These are phyloP conservation scores for Saccopteryx leptura DNA, from an alignment of 2,113 vertebrate species.

Conservation along the genomic window DNA sequence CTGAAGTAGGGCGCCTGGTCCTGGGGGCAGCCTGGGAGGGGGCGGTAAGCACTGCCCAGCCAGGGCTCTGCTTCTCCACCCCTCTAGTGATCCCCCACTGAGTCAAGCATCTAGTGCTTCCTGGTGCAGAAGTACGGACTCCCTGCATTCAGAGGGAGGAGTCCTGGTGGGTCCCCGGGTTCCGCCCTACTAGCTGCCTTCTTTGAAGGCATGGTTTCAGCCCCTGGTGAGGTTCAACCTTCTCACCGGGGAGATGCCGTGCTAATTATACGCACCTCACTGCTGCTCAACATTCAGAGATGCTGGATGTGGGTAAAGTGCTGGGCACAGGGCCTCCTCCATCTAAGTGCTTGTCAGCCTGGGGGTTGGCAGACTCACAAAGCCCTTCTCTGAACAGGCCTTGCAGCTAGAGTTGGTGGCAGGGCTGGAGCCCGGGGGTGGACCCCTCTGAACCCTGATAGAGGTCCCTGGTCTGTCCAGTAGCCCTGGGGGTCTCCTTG, in stretches of 20 bases:
- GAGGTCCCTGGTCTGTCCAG: not conserved
- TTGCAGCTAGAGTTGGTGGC: not conserved
- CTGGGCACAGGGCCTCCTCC: not conserved
- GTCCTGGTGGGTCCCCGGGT: not conserved
- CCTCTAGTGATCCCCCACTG: not conserved
- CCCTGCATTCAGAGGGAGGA: not conserved
- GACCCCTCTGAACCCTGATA: not conserved
- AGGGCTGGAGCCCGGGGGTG: not conserved
- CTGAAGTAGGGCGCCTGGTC: not conserved
- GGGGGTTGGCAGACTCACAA: not conserved
- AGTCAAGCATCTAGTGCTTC: not conserved
- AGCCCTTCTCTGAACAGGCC: not conserved
- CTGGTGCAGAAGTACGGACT: not conserved
- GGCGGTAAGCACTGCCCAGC: not conserved
- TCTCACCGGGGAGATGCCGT: not conserved
- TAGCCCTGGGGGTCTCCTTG: not conserved
- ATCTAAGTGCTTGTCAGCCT: not conserved
- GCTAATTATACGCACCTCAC: not conserved
- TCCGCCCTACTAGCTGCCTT: not conserved
- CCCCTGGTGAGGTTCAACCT: not conserved
- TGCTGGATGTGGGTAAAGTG: not conserved
- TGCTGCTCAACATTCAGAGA: not conserved
- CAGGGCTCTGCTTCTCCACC: not conserved
- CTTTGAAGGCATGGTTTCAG: not conserved
- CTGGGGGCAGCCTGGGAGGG: not conserved